Evolutionary conservation across 2,888 invertebrate genomes (phyloP).

Genomic region (Rhyacophila evoluta): DNA sequence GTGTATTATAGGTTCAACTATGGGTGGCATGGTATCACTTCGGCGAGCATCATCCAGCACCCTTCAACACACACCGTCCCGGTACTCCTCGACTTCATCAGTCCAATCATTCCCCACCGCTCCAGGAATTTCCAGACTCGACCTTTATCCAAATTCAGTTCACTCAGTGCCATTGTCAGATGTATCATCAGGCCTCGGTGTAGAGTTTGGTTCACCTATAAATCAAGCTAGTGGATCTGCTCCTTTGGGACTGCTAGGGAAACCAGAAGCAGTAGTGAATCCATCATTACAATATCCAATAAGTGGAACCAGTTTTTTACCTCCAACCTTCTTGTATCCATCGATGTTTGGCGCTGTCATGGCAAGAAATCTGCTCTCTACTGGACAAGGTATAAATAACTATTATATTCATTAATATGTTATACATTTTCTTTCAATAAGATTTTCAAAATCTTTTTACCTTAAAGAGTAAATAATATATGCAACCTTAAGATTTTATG

Average conservation of each 20-base stretch:
- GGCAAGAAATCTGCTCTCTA: conserved; percentile 56
- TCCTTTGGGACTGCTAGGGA: conserved; percentile 51
- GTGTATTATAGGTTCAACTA: conserved; percentile 59
- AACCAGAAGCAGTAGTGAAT: conserved; percentile 40
- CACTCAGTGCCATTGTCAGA: conserved; percentile 60
- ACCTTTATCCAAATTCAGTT: conserved; percentile 60
- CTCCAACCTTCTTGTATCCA: conserved; percentile 61
- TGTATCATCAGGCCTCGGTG: conserved; percentile 53
- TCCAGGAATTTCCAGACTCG: conserved; percentile 43
- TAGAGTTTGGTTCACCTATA: neutral
- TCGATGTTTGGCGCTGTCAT: conserved; percentile 57
- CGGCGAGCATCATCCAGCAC: conserved; percentile 58
- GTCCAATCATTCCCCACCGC: conserved; percentile 57
- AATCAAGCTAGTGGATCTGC: conserved; percentile 57
- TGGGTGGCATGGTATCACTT: conserved; percentile 66
- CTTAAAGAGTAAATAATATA: no score
- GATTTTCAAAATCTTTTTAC: no score
- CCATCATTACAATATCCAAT: conserved; percentile 49
- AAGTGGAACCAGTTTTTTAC: conserved; percentile 57
- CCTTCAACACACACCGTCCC: conserved; percentile 57
- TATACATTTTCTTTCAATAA: no score
- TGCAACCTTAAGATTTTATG: no score
- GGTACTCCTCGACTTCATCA: conserved; percentile 25
- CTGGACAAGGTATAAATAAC: conserved; percentile 56
- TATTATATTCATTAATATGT: no score